Evolutionary conservation across 2,888 invertebrate species (phyloP), one percentile per base, ranked within the genome.

Genomic region (Arrhopalites spinosus): DNA sequence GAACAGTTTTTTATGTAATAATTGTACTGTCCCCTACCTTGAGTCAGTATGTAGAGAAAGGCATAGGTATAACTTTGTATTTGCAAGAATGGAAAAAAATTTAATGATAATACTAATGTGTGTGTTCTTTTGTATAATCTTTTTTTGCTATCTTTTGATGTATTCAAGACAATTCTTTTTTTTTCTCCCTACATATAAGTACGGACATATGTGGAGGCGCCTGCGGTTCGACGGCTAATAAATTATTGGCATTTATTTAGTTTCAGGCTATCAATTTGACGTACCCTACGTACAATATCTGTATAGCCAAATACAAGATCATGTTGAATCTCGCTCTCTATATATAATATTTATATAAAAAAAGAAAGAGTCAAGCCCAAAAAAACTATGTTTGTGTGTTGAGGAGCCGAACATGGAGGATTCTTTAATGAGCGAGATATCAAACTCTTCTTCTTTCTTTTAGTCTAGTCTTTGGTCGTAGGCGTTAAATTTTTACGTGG

Each of bases 161-260:
- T 36, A 36, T 36, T 36, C 36, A 36, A 36, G 36, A 36, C 36
- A 36, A 23, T 64, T 64, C 64, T 43, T 64, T 30, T 64, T n/a
- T 30, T n/a, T 45, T n/a, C n/a, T n/a, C n/a, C n/a, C n/a, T n/a
- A n/a, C n/a, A n/a, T n/a, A n/a, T n/a, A n/a, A n/a, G 50, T 30
- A 27, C 56, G 27, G 53, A 69, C 30, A 29, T 69, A 53, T 50
- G 53, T 20, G 69, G 53, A 69, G 69, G 69, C 69, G 69, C 69
- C 69, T 69, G 69, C 27, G 69, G 69, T 69, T 69, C 69, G 69
- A 69, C 50, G 69, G 69, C 69, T 69, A 69, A 69, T 69, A 69
- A 69, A 69, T 69, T 69, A 69, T 69, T 69, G 69, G 69, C 69
- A 69, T 69, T 69, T 69, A 69, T 69, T 69, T 69, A 69, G 69